A percentile compares a stretch with the other conserved stretches of the same genome.
Evolutionary conservation across 2,797 vertebrate species (phyloP).

Genomic region (Fistularia commersonii): DNA sequence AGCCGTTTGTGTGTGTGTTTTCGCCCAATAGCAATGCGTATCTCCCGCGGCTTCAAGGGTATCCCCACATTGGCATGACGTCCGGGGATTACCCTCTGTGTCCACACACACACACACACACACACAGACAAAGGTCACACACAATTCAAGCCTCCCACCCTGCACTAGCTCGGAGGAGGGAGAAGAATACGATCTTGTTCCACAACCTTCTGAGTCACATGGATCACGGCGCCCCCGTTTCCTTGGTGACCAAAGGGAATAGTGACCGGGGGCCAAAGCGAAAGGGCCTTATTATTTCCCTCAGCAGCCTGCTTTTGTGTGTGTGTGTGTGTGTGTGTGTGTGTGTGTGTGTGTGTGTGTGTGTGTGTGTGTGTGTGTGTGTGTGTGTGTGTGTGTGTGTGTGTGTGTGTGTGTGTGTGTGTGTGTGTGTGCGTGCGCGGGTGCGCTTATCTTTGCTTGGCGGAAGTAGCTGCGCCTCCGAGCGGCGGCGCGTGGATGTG

Average conservation of each 20-base stretch:
- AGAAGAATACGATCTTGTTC: conserved; percentile 24
- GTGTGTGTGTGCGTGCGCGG: too few species aligned
- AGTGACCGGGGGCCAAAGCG: conserved; percentile 26
- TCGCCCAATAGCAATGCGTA: conserved; percentile 12
- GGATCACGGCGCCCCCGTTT: conserved; percentile 47
- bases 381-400: too few species aligned
- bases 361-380: neutral
- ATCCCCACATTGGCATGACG: conserved; percentile 36
- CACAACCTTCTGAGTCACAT: conserved; percentile 22
- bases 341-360: neutral
- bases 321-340: too few species aligned
- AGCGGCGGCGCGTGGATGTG: too few species aligned
- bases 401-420: too few species aligned
- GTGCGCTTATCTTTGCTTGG: too few species aligned
- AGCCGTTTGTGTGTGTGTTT: conserved; percentile 24
- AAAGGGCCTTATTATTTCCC: conserved; percentile 19
- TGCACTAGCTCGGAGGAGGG: conserved; percentile 18
- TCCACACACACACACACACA: conserved; percentile 11
- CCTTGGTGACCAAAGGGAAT: conserved; percentile 54
- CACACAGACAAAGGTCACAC: conserved; percentile 9
- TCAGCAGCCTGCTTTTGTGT: conserved; percentile 2
- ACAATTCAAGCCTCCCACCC: conserved; percentile 14
- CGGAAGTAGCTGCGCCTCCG: too few species aligned
- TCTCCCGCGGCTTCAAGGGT: conserved; percentile 20
- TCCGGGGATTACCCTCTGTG: conserved; percentile 43